phyloP scores from a whole-genome alignment of 2,113 vertebrate species.

The Neogale vison region DNA sequence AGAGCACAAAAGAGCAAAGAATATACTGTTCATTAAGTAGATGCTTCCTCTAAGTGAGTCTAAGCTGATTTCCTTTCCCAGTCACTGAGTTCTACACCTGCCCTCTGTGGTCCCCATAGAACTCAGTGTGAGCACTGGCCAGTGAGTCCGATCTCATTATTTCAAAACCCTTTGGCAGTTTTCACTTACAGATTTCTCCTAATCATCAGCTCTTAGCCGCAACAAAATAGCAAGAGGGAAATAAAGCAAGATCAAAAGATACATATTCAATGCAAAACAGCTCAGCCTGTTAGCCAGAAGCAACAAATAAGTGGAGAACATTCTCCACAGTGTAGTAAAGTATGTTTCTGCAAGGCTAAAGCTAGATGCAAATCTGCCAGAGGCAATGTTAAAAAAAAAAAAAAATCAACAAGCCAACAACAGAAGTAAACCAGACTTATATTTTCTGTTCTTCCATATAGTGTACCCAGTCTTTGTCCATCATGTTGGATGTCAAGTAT shows the following conservation, averaged over 20 bases:
- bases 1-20: not conserved
- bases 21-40: not conserved
- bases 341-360: conserved; percentile 75
- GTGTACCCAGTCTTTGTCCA: not conserved
- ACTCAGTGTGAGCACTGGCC: not conserved
- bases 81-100: not conserved
- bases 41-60: not conserved
- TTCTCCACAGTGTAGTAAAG: conserved; percentile 75
- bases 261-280: conserved; percentile 68
- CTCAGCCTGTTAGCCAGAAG: conserved; percentile 58
- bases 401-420: conserved; percentile 1
- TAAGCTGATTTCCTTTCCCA: not conserved
- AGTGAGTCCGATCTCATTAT: not conserved
- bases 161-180: conserved; percentile 25
- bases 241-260: conserved; percentile 77
- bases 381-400: conserved; percentile 44
- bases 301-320: conserved; percentile 67
- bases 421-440: conserved; percentile 28
- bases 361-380: conserved; percentile 62
- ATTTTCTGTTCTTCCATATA: not conserved
- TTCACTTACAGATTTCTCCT: conserved; percentile 36
- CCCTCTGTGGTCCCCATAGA: not conserved
- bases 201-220: conserved; percentile 27
- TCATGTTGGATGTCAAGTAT: not conserved
- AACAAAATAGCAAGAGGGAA: conserved; percentile 78